Conservation (phyloP, 2,113 vertebrate species). For the Menura novaehollandiae region DNA sequence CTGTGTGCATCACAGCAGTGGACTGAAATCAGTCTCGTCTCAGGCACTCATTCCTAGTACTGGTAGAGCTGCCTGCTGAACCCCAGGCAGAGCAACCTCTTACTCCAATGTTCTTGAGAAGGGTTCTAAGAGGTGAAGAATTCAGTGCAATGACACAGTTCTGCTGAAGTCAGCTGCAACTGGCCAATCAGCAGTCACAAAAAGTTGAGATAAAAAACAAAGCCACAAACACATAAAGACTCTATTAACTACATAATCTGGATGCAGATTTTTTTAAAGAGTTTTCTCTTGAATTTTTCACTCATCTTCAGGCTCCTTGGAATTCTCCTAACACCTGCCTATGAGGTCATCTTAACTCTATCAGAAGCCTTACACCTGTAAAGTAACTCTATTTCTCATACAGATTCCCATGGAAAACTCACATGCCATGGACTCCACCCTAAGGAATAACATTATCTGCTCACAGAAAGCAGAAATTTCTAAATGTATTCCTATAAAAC, state of each 20-base stretch:
- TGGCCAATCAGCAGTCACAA: not conserved
- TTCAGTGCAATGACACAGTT: not conserved
- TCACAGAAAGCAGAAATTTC: not conserved
- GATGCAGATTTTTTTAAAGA: not conserved
- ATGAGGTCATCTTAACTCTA: not conserved
- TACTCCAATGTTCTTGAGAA: not conserved
- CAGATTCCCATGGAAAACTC: not conserved
- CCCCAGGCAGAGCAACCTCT: not conserved
- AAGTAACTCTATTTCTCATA: not conserved
- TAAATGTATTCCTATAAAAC: not conserved
- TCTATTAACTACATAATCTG: not conserved
- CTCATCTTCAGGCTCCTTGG: not conserved
- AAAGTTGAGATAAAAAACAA: not conserved
- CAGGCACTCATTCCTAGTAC: accelerated
- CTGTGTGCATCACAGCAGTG: not conserved
- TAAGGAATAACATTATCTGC: not conserved
- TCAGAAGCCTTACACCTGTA: not conserved
- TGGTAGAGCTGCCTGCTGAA: not conserved
- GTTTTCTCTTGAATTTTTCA: not conserved
- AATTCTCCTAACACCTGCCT: not conserved
- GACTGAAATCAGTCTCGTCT: not conserved
- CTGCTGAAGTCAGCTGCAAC: not conserved
- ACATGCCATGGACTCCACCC: not conserved
- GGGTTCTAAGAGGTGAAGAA: not conserved
- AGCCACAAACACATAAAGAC: not conserved